A percentile compares a stretch with the other conserved stretches of the same genome.
phyloP scores from a whole-genome alignment of 2,888 invertebrate genomes.

The Ferdinandea cuprea region DNA sequence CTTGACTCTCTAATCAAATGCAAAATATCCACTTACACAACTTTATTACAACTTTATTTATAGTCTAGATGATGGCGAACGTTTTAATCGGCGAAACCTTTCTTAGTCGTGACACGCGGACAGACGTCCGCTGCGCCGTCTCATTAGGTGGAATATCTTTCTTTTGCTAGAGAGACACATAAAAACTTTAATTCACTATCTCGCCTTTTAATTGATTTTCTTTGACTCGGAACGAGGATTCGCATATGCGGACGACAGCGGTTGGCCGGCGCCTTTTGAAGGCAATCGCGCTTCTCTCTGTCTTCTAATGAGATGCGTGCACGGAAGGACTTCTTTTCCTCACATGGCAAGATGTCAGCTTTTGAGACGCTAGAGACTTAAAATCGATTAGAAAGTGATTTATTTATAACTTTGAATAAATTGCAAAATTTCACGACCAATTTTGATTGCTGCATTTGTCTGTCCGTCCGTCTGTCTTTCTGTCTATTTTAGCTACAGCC shows the following conservation, averaged over 20 bases:
- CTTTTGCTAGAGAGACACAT: slow-evolving; percentile 37
- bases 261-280: slow-evolving; percentile 57
- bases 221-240: slow-evolving; percentile 34
- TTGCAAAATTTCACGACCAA: slow-evolving; percentile 60
- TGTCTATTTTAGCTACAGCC: background rate
- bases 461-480: slow-evolving; percentile 5
- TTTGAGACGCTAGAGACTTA: slow-evolving; percentile 21
- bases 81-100: slow-evolving; percentile 42
- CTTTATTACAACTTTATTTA: slow-evolving; percentile 60
- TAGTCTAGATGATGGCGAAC: slow-evolving; percentile 18
- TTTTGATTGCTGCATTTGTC: slow-evolving; percentile 50
- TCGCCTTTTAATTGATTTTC: slow-evolving; percentile 68
- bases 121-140: slow-evolving; percentile 19
- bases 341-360: slow-evolving; percentile 5
- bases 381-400: slow-evolving; percentile 63
- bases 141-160: slow-evolving; percentile 45
- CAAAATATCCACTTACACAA: slow-evolving; percentile 57
- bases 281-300: background rate
- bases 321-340: background rate
- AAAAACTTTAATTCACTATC: slow-evolving; percentile 64
- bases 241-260: too few relatives aligned
- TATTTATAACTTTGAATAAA: slow-evolving; percentile 57
- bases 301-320: slow-evolving; percentile 46
- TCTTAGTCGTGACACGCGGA: slow-evolving; percentile 34
- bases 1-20: slow-evolving; percentile 4